These are phyloP conservation scores for Callipepla californica DNA, from an alignment of 2,113 vertebrate species.

Conservation along the genomic window DNA sequence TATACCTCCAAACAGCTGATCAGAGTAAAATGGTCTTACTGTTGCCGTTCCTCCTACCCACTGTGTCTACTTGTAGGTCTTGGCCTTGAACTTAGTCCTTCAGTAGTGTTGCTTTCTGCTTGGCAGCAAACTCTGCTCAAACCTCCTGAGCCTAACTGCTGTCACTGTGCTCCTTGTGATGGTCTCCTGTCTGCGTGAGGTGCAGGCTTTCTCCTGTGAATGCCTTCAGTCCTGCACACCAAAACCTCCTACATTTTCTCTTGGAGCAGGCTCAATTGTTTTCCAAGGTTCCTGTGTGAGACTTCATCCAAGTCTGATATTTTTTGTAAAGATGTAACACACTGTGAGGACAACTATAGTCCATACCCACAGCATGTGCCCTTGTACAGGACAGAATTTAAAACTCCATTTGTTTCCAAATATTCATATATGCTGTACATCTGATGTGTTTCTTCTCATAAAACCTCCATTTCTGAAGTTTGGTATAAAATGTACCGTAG, in stretches of 20 bases:
- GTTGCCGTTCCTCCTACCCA: background rate
- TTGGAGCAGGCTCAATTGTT: background rate
- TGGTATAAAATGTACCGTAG: rapidly evolving
- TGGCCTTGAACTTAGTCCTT: background rate
- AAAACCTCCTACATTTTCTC: background rate
- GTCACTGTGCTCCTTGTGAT: rapidly evolving
- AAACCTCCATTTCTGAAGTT: background rate
- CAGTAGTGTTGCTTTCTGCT: background rate
- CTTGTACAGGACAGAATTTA: background rate
- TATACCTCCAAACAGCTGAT: background rate
- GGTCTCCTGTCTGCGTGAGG: rapidly evolving
- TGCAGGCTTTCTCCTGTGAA: background rate
- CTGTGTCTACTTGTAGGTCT: background rate
- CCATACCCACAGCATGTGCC: background rate
- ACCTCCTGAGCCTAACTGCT: background rate
- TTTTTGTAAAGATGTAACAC: background rate
- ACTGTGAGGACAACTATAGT: background rate
- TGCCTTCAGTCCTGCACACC: background rate
- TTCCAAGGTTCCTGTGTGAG: background rate
- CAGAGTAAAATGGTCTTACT: background rate
- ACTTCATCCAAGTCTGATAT: background rate
- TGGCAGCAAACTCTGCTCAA: background rate
- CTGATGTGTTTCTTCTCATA: background rate
- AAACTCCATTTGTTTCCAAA: background rate
- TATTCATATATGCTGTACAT: background rate